phyloP scores from a whole-genome alignment of 1,140 invertebrate genomes.

The Pseudomyrmex concolor region DNA sequence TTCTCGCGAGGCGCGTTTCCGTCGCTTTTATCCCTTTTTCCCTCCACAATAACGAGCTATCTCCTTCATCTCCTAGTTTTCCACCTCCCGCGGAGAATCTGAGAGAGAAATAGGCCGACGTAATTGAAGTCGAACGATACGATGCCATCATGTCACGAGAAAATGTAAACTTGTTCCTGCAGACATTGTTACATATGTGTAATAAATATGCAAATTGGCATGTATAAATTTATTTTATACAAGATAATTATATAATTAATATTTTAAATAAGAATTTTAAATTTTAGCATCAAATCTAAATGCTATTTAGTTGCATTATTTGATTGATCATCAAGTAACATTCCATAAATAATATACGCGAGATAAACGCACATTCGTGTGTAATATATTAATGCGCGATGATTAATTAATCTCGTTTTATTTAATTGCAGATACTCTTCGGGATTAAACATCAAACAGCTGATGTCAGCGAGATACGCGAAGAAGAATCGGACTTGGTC shows the following conservation, averaged over 20 bases:
- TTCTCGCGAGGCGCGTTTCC: conserved; percentile 40
- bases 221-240: not conserved
- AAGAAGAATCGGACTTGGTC: not conserved
- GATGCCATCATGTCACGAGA: not conserved
- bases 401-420: conserved; percentile 50
- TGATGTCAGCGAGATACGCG: conserved; percentile 15
- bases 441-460: conserved; percentile 54
- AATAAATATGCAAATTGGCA: not conserved
- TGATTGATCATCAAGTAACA: not conserved
- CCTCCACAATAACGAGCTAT: conserved; percentile 36
- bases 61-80: conserved; percentile 41
- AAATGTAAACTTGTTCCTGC: conserved; percentile 1
- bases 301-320: not conserved
- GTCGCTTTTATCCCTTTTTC: conserved; percentile 8
- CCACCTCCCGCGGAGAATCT: not conserved
- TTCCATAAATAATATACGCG: not conserved
- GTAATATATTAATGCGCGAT: not conserved
- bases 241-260: no score
- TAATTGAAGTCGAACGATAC: conserved; percentile 37
- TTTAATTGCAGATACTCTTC: conserved; percentile 36
- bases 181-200: not conserved
- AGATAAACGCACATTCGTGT: no score
- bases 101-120: conserved; percentile 42
- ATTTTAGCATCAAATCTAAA: not conserved
- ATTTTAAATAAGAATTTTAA: not conserved